Percentiles rank a stretch among this genome's conserved stretches.
phyloP scores from a whole-genome alignment of 2,888 invertebrate species.

The Branchipolynoe longqiensis region DNA sequence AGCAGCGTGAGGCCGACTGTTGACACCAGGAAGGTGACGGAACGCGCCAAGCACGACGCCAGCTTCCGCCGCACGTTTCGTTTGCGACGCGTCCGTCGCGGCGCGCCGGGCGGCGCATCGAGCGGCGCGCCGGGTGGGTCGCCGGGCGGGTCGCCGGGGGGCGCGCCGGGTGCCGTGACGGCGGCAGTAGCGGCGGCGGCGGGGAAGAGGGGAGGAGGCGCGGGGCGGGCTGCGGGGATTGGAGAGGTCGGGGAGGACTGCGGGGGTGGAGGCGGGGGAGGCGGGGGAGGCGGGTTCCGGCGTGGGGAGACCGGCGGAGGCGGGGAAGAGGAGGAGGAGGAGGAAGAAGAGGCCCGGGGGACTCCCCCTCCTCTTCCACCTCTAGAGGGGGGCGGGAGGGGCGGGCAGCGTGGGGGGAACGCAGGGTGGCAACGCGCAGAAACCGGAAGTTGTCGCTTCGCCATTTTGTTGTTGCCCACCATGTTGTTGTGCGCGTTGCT shows the following conservation, averaged over 20 bases:
- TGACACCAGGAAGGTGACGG: conserved; percentile 96
- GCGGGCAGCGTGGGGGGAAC: neutral
- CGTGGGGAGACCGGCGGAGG: neutral
- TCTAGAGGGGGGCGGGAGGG: neutral
- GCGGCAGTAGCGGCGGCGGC: too few relatives aligned
- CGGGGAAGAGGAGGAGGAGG: neutral
- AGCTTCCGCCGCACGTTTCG: conserved; percentile 71
- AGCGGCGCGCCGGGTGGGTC: neutral
- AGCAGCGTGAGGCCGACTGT: conserved; percentile 95
- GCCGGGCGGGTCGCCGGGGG: neutral
- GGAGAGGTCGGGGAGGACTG: neutral
- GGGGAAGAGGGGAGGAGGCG: neutral
- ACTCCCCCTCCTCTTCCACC: neutral
- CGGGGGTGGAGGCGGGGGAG: neutral
- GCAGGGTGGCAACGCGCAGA: too few relatives aligned
- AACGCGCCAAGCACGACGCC: conserved; percentile 83
- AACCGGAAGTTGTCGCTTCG: too few relatives aligned
- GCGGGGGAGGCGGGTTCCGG: neutral
- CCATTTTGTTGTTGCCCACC: too few relatives aligned
- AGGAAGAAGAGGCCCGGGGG: neutral
- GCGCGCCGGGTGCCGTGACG: too few relatives aligned
- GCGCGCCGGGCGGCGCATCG: neutral
- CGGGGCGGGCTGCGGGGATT: neutral
- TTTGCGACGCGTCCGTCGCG: neutral
- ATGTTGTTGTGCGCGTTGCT: too few relatives aligned